A percentile compares a stretch with the other conserved stretches of the same genome.
These are phyloP conservation scores for Latrodectus hesperus DNA, from an alignment of 2,888 invertebrate species.

Conservation along the genomic window DNA sequence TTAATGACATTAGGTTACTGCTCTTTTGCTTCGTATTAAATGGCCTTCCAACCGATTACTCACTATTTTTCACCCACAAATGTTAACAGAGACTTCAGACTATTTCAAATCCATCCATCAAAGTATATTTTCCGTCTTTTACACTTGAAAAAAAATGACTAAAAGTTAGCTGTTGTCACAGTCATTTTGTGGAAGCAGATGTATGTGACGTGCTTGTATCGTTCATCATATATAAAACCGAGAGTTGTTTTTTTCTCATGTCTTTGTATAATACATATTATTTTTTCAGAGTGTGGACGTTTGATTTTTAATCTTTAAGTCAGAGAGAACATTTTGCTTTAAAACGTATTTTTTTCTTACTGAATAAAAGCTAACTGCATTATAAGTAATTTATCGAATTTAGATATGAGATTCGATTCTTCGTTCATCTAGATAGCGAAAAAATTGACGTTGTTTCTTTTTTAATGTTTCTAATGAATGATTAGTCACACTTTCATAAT, in stretches of 20 bases:
- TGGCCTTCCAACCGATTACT: background rate
- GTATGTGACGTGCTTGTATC: constrained; percentile 24
- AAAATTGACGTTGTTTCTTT: too few species aligned
- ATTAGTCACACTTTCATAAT: too few species aligned
- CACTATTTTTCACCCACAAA: background rate
- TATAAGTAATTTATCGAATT: too few species aligned
- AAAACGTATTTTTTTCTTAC: too few species aligned
- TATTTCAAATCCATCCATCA: constrained; percentile 42
- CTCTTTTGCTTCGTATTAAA: background rate
- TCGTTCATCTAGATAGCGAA: too few species aligned
- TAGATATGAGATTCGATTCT: too few species aligned
- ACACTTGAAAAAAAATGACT: background rate
- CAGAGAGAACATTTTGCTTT: too few species aligned
- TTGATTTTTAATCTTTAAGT: too few species aligned
- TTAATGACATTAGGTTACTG: too few species aligned
- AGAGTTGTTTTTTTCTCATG: background rate
- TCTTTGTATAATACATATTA: constrained; percentile 8
- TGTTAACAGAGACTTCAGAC: constrained; percentile 1
- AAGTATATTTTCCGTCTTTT: background rate
- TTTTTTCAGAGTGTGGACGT: background rate
- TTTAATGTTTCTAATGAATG: too few species aligned
- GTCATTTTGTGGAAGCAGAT: constrained; percentile 17
- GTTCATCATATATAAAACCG: constrained; percentile 25
- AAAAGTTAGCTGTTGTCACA: background rate
- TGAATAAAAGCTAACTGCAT: too few species aligned